Conservation (phyloP, 2,888 invertebrate genomes). For the Parnassius glacialis region DNA sequence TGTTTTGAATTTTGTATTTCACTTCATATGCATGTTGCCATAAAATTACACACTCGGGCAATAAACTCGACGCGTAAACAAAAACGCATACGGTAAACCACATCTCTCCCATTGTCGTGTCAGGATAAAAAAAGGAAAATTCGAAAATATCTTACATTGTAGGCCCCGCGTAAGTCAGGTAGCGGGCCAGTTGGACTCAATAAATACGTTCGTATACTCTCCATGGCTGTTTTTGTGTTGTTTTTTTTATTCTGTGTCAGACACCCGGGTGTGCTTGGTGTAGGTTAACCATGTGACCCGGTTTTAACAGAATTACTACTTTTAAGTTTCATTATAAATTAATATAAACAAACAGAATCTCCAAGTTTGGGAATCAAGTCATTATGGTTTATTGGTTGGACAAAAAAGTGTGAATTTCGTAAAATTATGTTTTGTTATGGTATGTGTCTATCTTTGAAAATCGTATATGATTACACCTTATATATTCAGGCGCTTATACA, state of each 20-base stretch:
- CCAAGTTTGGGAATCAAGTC: too few species aligned
- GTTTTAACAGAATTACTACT: background rate
- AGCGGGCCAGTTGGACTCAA: constrained; percentile 41
- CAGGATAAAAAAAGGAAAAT: constrained; percentile 28
- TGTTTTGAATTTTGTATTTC: constrained; percentile 9
- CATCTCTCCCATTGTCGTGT: constrained; percentile 28
- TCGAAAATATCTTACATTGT: constrained; percentile 37
- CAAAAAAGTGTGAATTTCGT: too few species aligned
- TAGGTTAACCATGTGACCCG: constrained; percentile 5
- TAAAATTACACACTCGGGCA: constrained; percentile 15
- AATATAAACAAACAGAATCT: too few species aligned
- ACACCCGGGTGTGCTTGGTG: constrained; percentile 32
- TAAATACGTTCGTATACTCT: constrained; percentile 40
- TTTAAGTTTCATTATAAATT: too few species aligned
- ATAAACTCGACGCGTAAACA: constrained; percentile 30
- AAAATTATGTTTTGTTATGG: too few species aligned
- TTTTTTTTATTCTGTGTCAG: constrained; percentile 40
- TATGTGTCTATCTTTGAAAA: too few species aligned
- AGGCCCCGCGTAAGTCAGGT: constrained; percentile 53
- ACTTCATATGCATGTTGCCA: constrained; percentile 6
- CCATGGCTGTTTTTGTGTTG: constrained; percentile 28
- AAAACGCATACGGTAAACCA: constrained; percentile 35
- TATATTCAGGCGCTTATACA: too few species aligned
- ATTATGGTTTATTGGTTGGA: too few species aligned
- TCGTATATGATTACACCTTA: too few species aligned